Base-by-base conservation (phyloP, 2,797 vertebrate genomes). In the Catharus ustulatus region DNA sequence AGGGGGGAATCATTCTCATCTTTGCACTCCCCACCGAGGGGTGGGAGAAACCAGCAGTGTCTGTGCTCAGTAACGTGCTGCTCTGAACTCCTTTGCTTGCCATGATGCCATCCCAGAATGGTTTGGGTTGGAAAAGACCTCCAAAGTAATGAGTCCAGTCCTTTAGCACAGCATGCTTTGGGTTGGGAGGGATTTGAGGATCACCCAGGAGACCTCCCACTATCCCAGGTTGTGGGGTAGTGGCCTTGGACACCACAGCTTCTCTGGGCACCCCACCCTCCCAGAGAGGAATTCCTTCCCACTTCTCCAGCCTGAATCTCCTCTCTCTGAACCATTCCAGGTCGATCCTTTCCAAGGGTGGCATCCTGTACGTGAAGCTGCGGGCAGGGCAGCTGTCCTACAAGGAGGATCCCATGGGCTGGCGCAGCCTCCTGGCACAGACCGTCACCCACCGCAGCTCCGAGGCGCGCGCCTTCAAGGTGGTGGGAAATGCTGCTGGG, bases 391-490 rank as follows among this genome's bases (percentile, higher is more conserved):
- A 99, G 97, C 98, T 99, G 55, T 99, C 99, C 13, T 99, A 99
- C 97, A 99, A 99, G 95, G 99, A 99, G 13, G 99, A 99, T 92
- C 99, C 99, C 5, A 99, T 98, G 95, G 99, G 99, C 32, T 99
- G 99, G 99, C 99, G 99, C 96, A 99, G 99, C 91, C 97, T 99
- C 43, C 93, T 99, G 84, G 98, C 99, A 13, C 98, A 99, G 75
- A 98, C 98, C 0, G 98, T 99, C 85, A 98, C 98, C 93, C 99
- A 98, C 68, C 97, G 98, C 55, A 98, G 97, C 95, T 98, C 98
- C 1, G 99, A 99, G 93, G 98, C 98, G 14, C 98, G 98, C 52
- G 97, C 98, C 1, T 99, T 99, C 97, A 99, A 99, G 99, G 99
- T 99, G 40, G 14, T 11, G 87, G 59, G 59, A 6, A 26, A 3